Conservation (phyloP, 2,888 invertebrate species). For the Hirtodrosophila confusa region DNA sequence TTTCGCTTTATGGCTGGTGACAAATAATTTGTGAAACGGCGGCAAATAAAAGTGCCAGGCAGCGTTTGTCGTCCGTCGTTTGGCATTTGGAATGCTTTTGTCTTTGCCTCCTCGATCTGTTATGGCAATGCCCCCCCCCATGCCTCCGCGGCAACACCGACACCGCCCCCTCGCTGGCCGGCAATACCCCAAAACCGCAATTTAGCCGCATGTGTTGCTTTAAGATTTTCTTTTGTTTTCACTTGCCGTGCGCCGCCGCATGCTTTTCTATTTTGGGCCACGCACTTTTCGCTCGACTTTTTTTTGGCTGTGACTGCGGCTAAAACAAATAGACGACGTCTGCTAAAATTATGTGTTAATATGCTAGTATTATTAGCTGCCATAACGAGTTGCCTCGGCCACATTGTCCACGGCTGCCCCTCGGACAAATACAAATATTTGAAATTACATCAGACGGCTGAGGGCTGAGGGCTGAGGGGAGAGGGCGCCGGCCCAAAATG, state of each 20-base stretch:
- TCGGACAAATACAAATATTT: slow-evolving; percentile 50
- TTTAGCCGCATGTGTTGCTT: neutral
- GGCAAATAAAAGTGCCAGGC: slow-evolving; percentile 73
- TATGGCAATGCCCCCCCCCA: neutral
- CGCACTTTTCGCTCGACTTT: slow-evolving; percentile 56
- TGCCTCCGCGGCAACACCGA: neutral
- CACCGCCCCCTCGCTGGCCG: too few species aligned
- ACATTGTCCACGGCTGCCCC: slow-evolving; percentile 8
- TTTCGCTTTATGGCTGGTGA: slow-evolving; percentile 75
- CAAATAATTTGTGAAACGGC: slow-evolving; percentile 78
- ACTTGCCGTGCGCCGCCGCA: slow-evolving; percentile 21
- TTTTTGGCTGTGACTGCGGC: slow-evolving; percentile 31
- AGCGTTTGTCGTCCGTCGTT: slow-evolving; percentile 40
- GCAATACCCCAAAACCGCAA: too few species aligned
- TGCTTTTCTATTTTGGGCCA: slow-evolving; percentile 60
- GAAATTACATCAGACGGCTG: slow-evolving; percentile 58
- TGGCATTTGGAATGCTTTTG: slow-evolving; percentile 71
- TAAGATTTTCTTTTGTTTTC: slow-evolving; percentile 31
- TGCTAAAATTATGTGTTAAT: slow-evolving; percentile 75
- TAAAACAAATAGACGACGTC: slow-evolving; percentile 67
- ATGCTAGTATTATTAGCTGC: slow-evolving; percentile 77
- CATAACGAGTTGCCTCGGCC: slow-evolving; percentile 47
- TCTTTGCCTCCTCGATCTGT: slow-evolving; percentile 49
- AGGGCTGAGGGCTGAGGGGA: too few species aligned
- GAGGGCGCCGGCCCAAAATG: slow-evolving; percentile 19